Percentiles rank a stretch among this genome's conserved stretches.
Evolutionary conservation across 1,140 invertebrate species (phyloP).

Genomic region (Neodiprion virginianus): DNA sequence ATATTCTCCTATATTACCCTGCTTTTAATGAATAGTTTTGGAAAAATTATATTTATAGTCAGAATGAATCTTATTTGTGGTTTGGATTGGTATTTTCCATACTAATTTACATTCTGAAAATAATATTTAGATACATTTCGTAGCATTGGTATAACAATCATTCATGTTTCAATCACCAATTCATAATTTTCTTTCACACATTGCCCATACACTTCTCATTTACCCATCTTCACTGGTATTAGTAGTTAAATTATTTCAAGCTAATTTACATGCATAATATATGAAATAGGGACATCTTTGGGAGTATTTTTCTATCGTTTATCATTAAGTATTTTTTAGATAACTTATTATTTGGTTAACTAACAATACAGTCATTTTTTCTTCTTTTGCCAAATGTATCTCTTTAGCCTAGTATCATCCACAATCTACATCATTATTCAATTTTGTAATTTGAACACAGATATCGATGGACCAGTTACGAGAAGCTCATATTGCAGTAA

Average conservation of each 20-base stretch:
- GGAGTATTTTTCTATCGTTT: too few species aligned
- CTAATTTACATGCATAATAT: too few species aligned
- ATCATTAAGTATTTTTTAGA: too few species aligned
- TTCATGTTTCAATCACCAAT: constrained; percentile 10
- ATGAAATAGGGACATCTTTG: too few species aligned
- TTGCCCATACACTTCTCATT: too few species aligned
- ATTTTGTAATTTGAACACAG: constrained; percentile 53
- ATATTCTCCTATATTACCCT: neutral
- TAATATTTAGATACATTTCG: too few species aligned
- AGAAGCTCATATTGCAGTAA: constrained; percentile 52
- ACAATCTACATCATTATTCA: neutral
- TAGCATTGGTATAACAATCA: neutral
- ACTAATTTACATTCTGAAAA: too few species aligned
- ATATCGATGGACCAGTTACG: constrained; percentile 75
- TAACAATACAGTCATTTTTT: neutral
- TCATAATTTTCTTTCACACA: too few species aligned
- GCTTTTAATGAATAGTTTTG: neutral
- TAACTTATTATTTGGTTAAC: too few species aligned
- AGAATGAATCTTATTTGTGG: neutral
- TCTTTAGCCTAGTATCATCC: neutral
- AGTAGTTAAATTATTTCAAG: neutral
- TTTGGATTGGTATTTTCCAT: neutral
- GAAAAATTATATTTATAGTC: neutral
- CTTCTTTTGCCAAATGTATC: neutral
- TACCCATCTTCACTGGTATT: neutral